Evolutionary conservation across 2,113 vertebrate genomes (phyloP), one percentile per base, ranked within the genome.

Genomic region (Paracanthobrama guichenoti): DNA sequence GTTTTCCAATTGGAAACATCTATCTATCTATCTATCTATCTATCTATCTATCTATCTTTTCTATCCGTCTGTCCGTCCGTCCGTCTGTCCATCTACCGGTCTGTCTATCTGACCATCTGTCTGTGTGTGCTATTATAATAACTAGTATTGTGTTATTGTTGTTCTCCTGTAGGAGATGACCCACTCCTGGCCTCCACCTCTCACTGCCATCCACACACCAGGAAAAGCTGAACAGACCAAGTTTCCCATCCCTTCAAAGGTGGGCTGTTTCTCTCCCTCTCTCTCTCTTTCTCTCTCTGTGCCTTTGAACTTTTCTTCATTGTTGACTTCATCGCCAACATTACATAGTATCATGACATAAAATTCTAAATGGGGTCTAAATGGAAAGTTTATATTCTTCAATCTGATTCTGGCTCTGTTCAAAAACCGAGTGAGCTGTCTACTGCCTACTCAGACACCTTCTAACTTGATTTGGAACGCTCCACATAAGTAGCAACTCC

Each of bases 151-250:
- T 77, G 26, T 82, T 55, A n/a, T 76, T 53, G 69, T 24, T 80
- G 64, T 82, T 83, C 31, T 81, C 88, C 31, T 79, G 44, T 89
- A 99, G 98, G 98, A 98, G 95, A 99, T 99, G 97, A 97, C 96
- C 83, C 96, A 95, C 53, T 95, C 96, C 26, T 99, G 97, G 97
- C 98, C 97, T 5, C 97, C 98, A 84, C 96, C 96, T 62, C 88
- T 99, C 91, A 96, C 97, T 90, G 95, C 94, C 87, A 95, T 99
- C 90, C 93, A 94, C 57, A 96, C 96, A 0, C 96, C 96, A 16
- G 93, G 93, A 85, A 94, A 95, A 85, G 91, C 94, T n/a, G 95
- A 97, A 88, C 90, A 95, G 74, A 93, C 96, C 87, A 96, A 95
- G 89, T 96, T 96, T 88, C 93, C 92, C 2, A 94, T 97, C 83